Conservation (phyloP, 2,888 invertebrate species). For the Tetragonisca angustula region DNA sequence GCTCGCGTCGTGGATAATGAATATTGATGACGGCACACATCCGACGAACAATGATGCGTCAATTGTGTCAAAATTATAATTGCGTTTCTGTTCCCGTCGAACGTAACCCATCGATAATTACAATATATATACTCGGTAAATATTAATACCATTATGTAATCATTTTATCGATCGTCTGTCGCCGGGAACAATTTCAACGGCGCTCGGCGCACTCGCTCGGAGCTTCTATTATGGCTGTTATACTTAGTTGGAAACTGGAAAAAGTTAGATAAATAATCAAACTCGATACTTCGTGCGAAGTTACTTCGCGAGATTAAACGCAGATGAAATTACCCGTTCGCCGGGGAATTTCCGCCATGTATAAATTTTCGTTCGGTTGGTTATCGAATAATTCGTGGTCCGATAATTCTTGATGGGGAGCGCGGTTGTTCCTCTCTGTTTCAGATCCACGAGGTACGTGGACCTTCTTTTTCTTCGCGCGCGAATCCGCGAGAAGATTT, state of each 20-base stretch:
- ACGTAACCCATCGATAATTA: neutral
- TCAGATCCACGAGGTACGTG: slow-evolving; percentile 43
- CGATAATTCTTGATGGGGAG: neutral
- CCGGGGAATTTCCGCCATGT: neutral
- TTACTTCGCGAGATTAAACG: neutral
- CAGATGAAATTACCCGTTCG: neutral
- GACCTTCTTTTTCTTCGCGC: neutral
- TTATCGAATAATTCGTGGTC: too few species aligned
- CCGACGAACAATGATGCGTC: slow-evolving; percentile 23
- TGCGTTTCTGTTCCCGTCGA: slow-evolving; percentile 5
- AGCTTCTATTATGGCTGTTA: too few species aligned
- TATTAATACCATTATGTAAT: neutral
- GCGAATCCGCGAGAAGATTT: slow-evolving; percentile 7
- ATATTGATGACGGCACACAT: slow-evolving; percentile 23
- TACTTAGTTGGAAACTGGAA: too few species aligned
- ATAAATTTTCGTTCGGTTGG: too few species aligned
- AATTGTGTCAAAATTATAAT: slow-evolving; percentile 18
- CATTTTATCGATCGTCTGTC: too few species aligned
- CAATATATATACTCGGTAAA: neutral
- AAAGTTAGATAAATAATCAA: too few species aligned
- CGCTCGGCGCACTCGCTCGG: too few species aligned
- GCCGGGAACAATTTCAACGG: too few species aligned
- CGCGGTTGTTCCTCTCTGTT: slow-evolving; percentile 31
- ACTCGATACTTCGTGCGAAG: too few species aligned
- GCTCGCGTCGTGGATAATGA: slow-evolving; percentile 10